A percentile compares a stretch with the other conserved stretches of the same genome.
These are phyloP conservation scores for Heteropelma amictum DNA, from an alignment of 2,888 invertebrate genomes.

Conservation along the genomic window DNA sequence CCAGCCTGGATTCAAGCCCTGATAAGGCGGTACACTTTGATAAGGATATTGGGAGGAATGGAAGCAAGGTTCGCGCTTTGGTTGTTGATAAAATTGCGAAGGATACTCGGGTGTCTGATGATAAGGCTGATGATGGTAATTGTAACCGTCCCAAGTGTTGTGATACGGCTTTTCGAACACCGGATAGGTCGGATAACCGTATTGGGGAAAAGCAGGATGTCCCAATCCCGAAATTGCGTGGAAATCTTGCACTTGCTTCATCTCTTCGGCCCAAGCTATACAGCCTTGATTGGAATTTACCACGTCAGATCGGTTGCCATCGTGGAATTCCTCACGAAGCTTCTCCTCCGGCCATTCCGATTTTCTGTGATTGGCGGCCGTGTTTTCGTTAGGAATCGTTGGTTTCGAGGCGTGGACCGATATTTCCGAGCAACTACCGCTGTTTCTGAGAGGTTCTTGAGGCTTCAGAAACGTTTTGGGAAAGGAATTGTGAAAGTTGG, in stretches of 20 bases:
- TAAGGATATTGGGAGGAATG: slow-evolving; percentile 73
- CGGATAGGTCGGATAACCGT: slow-evolving; percentile 80
- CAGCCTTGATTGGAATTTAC: slow-evolving; percentile 65
- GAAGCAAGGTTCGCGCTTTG: slow-evolving; percentile 75
- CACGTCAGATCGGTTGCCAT: slow-evolving; percentile 65
- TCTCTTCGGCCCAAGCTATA: slow-evolving; percentile 72
- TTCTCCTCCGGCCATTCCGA: slow-evolving; percentile 69
- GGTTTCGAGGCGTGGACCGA: slow-evolving; percentile 57
- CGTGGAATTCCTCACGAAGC: slow-evolving; percentile 68
- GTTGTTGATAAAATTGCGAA: slow-evolving; percentile 80
- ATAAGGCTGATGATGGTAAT: slow-evolving; percentile 84
- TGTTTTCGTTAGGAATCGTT: neutral
- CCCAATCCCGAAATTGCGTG: slow-evolving; percentile 69
- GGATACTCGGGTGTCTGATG: slow-evolving; percentile 81
- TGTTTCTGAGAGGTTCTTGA: slow-evolving; percentile 81
- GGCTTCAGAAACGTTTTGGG: slow-evolving; percentile 82
- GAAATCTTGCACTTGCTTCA: slow-evolving; percentile 74
- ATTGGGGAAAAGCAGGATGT: slow-evolving; percentile 70
- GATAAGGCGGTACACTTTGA: slow-evolving; percentile 72
- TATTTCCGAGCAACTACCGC: slow-evolving; percentile 64
- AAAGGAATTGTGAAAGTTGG: slow-evolving; percentile 76
- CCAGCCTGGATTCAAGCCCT: slow-evolving; percentile 73
- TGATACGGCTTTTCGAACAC: slow-evolving; percentile 79
- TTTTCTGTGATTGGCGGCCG: slow-evolving; percentile 61
- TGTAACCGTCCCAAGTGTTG: slow-evolving; percentile 77